Base-by-base conservation (phyloP, 1,140 invertebrate genomes). In the Temnothorax nylanderi region DNA sequence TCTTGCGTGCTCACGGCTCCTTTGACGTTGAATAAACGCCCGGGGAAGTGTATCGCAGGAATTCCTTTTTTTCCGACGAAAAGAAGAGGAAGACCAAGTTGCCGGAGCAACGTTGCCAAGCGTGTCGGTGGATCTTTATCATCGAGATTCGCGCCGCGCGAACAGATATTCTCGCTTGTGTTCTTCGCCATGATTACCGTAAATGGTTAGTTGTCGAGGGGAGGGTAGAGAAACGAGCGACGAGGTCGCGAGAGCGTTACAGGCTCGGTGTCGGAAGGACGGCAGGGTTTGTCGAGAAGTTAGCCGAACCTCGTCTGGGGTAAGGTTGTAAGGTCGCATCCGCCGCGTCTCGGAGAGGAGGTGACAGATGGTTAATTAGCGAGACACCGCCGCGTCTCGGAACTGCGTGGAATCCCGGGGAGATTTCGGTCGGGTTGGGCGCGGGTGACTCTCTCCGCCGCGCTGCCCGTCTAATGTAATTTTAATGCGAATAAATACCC, bases 331-430 rank as follows among this genome's bases (percentile, higher is more conserved):
- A 80, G 56, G 41, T 49, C 26, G 49, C 32, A 49, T 26, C 51
- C 56, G 80, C 77, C 41, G 71, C 41, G 71, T 85, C 65, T 65
- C 85, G 37, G 49, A 26, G 26, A 26, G 62, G 80, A 58, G 47
- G 21, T 56, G 85, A 87, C 87, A 76, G 72, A 11, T 56, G 49
- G 72, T 88, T 85, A 89, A 89, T 89, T 89, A 89, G 86, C 13
- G 65, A 85, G 78, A 41, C 62, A 72, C 34, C 32, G 26, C 54
- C 62, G 44, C 21, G 54, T 44, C 26, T 71, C 76, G 49, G 18
- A 37, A 5, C 49, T 56, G n/a, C 18, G 21, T 21, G 76, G 60
- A 87, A 82, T 82, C 56, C 69, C 21, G 26, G 47, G 49, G 32
- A 71, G 74, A 86, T 88, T 86, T 88, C 51, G 64, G 56, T 47